These are phyloP conservation scores for Marisa cornuarietis DNA, from an alignment of 1,140 invertebrate genomes.

Conservation along the genomic window DNA sequence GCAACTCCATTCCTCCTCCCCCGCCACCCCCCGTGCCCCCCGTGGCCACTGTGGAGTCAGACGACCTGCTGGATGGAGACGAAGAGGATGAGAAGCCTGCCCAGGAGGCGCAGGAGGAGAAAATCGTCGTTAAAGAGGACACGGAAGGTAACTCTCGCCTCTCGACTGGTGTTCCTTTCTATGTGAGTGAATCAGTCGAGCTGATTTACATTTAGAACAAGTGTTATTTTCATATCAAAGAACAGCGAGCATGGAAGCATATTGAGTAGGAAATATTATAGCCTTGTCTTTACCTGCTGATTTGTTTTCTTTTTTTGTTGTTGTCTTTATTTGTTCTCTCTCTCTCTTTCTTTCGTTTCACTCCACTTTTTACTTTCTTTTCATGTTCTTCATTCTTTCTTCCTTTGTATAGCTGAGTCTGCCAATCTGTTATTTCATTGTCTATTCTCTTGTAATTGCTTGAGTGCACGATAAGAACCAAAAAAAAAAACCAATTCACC, in stretches of 20 bases:
- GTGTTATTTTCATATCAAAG: too few species aligned
- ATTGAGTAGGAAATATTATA: too few species aligned
- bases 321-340: not conserved
- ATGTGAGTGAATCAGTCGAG: not conserved
- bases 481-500: too few species aligned
- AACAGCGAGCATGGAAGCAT: too few species aligned
- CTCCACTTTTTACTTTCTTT: not conserved
- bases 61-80: slow-evolving; percentile 18
- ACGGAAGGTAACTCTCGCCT: slow-evolving; percentile 15
- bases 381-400: not conserved
- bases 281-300: not conserved
- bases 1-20: slow-evolving; percentile 25
- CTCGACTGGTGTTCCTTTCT: not conserved
- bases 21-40: slow-evolving; percentile 23
- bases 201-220: too few species aligned
- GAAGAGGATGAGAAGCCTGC: slow-evolving; percentile 14
- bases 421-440: too few species aligned
- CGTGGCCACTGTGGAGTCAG: slow-evolving; percentile 20
- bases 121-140: not conserved
- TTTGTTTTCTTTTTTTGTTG: not conserved
- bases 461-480: too few species aligned
- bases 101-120: slow-evolving; percentile 1
- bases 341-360: not conserved
- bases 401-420: not conserved
- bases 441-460: too few species aligned